Evolutionary conservation across 2,888 invertebrate genomes (phyloP), one percentile per base, ranked within the genome.

Genomic region (Epirrhoe alternata): DNA sequence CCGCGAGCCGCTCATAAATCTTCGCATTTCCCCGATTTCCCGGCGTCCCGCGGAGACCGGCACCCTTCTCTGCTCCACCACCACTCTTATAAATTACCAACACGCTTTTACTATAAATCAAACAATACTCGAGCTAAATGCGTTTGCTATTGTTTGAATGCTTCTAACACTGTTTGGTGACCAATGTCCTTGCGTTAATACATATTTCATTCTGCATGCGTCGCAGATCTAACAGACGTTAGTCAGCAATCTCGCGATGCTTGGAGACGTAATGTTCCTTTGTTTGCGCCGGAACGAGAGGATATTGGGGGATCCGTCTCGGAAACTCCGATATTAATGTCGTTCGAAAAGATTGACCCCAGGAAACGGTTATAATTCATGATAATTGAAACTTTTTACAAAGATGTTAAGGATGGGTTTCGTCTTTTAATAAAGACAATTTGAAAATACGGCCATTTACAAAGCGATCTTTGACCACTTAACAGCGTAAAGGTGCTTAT

Each of bases 71-170:
- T 86, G 85, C 86, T 84, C 85, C 81, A 80, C 79, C 82, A 77
- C 85, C 84, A 88, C 90, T 89, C 90, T 90, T 92, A 92, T 92
- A 93, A 92, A 93, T 92, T 91, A 92, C 91, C 88, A 84, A 90
- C 92, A 92, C 90, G 89, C 89, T 90, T 89, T 84, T 82, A 84
- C 89, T 82, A 92, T 93, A 92, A 92, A 93, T 92, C 92, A 90
- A 86, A 89, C 88, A 88, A 90, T 87, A 86, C 84, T 82, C 83
- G 77, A 80, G 84, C 88, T 90, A 90, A 92, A 91, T 92, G 91
- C 89, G 87, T 90, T 92, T 89, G 90, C 90, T 89, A 92, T 92
- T 92, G 91, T 92, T 91, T 86, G 89, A 89, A 87, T 86, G 87
- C 88, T 86, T 87, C 83, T 82, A 79, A 84, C 83, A 84, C 80